phyloP scores from a whole-genome alignment of 2,888 invertebrate species.

The Cenopis cana region DNA sequence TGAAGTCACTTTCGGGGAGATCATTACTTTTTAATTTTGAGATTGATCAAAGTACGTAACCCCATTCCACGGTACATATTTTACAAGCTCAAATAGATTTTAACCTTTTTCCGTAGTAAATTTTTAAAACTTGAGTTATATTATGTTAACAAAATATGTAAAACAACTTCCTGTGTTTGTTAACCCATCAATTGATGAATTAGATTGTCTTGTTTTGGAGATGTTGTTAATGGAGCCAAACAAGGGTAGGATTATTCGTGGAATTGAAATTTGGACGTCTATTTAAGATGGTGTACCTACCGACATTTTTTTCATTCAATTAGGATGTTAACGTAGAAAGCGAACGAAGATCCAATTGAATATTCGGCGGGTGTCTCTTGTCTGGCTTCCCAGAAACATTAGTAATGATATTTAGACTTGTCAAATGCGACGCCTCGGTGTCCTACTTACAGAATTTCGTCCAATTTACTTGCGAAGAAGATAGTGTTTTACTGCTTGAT shows the following conservation, averaged over 20 bases:
- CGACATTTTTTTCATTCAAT: background rate
- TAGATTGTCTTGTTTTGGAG: constrained; percentile 36
- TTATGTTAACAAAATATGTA: constrained; percentile 38
- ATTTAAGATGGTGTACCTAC: background rate
- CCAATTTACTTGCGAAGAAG: background rate
- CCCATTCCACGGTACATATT: no score
- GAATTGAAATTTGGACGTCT: background rate
- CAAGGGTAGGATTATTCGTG: background rate
- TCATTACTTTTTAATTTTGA: no score
- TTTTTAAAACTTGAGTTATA: constrained; percentile 21
- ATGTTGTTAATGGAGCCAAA: constrained; percentile 18
- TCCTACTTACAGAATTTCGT: constrained; percentile 56
- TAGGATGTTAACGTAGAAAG: constrained; percentile 50
- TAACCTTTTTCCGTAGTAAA: constrained; percentile 27
- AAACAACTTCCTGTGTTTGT: constrained; percentile 41
- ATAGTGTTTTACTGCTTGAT: background rate
- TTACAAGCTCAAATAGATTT: no score
- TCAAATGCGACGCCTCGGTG: constrained; percentile 67
- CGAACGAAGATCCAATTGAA: constrained; percentile 69
- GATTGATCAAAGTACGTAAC: no score
- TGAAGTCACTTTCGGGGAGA: no score
- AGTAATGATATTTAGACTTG: constrained; percentile 69
- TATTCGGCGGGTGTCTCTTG: constrained; percentile 72
- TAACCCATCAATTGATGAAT: constrained; percentile 41
- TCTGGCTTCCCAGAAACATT: constrained; percentile 72